phyloP scores from a whole-genome alignment of 2,797 vertebrate genomes.

The Loris lydekkerianus region DNA sequence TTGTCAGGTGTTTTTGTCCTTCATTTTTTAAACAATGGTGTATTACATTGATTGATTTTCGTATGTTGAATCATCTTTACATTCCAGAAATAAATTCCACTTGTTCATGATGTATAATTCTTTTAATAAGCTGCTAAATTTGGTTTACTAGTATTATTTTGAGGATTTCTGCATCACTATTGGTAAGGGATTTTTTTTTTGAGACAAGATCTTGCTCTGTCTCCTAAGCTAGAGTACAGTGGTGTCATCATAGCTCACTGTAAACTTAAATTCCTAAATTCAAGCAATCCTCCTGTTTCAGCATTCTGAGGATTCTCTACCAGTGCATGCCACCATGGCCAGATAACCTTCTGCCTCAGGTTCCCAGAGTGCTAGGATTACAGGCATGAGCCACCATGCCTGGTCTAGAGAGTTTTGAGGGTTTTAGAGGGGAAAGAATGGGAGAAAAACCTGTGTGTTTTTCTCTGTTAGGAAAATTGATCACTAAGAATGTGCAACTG shows the following conservation, averaged over 20 bases:
- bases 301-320: not conserved
- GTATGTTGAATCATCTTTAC: too few species aligned
- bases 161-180: not conserved
- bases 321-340: too few species aligned
- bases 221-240: too few species aligned
- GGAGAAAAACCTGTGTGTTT: not conserved
- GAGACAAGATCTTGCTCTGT: not conserved
- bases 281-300: not conserved
- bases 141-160: too few species aligned
- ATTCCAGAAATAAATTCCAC: too few species aligned
- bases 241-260: not conserved
- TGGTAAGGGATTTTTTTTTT: not conserved
- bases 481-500: conserved; percentile 27
- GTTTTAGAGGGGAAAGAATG: not conserved
- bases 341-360: not conserved
- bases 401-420: not conserved
- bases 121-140: not conserved
- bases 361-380: not conserved
- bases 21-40: too few species aligned
- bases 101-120: too few species aligned
- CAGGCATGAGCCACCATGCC: not conserved
- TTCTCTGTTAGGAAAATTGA: conserved; percentile 36
- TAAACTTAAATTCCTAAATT: not conserved
- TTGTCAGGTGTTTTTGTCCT: too few species aligned
- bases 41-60: too few species aligned